Evolutionary conservation across 2,797 vertebrate genomes (phyloP).

Genomic region (Enteromius thamalakanensis): DNA sequence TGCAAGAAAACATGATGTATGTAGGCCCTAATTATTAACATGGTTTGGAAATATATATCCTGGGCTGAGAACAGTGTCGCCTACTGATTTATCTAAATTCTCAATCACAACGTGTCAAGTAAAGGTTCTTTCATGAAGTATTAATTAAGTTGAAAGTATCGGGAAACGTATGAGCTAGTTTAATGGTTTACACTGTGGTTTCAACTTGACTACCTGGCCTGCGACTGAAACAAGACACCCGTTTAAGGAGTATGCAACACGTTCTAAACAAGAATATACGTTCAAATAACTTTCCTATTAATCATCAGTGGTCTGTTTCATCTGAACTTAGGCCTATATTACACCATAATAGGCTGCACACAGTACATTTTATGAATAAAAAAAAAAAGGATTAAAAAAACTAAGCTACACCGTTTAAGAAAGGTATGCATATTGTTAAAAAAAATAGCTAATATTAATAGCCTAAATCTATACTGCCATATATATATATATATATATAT

Average conservation of each 20-base stretch:
- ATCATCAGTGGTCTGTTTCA: neutral
- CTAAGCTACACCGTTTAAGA: neutral
- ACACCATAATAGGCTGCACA: neutral
- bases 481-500: no score
- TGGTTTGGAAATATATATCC: neutral
- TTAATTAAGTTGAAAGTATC: conserved; percentile 20
- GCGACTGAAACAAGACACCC: conserved; percentile 79
- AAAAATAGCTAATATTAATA: neutral
- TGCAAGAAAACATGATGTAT: neutral
- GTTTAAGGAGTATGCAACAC: neutral
- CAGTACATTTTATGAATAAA: no score
- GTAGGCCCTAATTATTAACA: neutral
- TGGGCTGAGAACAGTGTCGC: neutral
- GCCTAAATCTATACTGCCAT: neutral
- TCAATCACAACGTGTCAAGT: conserved; percentile 28
- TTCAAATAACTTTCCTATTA: neutral
- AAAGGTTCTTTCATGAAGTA: conserved; percentile 20
- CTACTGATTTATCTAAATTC: conserved; percentile 7
- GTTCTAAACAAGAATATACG: neutral
- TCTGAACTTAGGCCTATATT: neutral
- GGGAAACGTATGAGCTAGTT: conserved; percentile 1
- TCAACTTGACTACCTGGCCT: conserved; percentile 75
- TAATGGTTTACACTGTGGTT: conserved; percentile 74
- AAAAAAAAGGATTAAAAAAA: no score
- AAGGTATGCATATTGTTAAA: neutral